phyloP scores from a whole-genome alignment of 92 coral and sea anemone genomes.

The Nematostella vectensis region DNA sequence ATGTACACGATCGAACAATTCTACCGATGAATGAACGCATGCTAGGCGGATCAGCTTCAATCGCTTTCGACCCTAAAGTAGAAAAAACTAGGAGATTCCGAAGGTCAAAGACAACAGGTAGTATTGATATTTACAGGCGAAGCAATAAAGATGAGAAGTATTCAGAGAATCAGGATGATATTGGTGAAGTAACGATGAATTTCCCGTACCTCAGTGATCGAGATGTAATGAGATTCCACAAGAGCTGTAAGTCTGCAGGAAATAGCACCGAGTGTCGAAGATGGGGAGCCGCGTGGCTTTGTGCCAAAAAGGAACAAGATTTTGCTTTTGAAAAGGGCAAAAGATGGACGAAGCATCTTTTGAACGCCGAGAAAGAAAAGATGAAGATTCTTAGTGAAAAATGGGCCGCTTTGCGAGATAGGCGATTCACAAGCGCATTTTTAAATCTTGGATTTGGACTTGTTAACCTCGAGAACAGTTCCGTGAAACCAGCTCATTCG shows the following conservation, averaged over 20 bases:
- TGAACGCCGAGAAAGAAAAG: conserved; percentile 52
- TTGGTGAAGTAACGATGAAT: conserved; percentile 4
- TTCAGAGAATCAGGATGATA: background rate
- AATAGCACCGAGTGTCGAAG: conserved; percentile 37
- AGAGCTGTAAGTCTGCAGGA: conserved; percentile 45
- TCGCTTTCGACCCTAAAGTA: conserved; percentile 66
- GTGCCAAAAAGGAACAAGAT: conserved; percentile 64
- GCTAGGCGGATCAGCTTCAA: conserved; percentile 61
- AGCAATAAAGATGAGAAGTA: conserved; percentile 7
- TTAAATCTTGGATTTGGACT: background rate
- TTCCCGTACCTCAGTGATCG: conserved; percentile 46
- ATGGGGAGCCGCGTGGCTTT: conserved; percentile 73
- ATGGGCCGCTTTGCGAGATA: conserved; percentile 15
- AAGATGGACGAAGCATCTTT: conserved; percentile 45
- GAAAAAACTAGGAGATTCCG: conserved; percentile 20
- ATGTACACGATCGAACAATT: conserved; percentile 3
- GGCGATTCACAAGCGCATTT: background rate
- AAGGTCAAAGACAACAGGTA: conserved; percentile 15
- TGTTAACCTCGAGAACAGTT: no score
- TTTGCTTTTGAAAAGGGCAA: conserved; percentile 15
- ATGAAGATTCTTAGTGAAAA: conserved; percentile 30
- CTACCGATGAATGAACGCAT: conserved; percentile 45
- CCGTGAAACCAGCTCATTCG: no score
- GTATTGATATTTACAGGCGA: background rate
- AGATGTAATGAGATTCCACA: conserved; percentile 36